Evolutionary conservation across 2,888 invertebrate species (phyloP).

Genomic region (Branchinecta sandiegonensis): DNA sequence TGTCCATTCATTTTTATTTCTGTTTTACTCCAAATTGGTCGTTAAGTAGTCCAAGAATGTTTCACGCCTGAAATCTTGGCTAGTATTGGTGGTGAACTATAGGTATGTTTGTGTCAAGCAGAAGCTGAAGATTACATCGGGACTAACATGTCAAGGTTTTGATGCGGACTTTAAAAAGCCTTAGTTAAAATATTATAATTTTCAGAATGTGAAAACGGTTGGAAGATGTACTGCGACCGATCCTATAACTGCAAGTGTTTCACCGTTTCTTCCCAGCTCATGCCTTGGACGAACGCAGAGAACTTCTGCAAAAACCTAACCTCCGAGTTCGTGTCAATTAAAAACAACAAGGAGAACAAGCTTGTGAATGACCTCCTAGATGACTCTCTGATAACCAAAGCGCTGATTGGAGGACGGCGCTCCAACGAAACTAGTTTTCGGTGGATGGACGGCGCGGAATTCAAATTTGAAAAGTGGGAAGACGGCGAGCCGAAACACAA

Average conservation of each 20-base stretch:
- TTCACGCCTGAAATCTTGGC: no score
- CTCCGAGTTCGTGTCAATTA: not conserved
- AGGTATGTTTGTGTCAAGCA: no score
- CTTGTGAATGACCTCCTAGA: not conserved
- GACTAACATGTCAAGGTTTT: no score
- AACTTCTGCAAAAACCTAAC: not conserved
- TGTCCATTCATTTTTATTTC: no score
- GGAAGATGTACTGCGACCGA: not conserved
- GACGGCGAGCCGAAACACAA: not conserved
- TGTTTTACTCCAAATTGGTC: no score
- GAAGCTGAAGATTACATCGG: no score
- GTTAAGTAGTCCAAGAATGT: no score
- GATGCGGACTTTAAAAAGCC: not conserved
- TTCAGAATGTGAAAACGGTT: constrained; percentile 6
- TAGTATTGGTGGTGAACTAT: no score
- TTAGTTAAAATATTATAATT: not conserved
- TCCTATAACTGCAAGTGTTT: not conserved
- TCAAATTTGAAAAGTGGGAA: constrained; percentile 8
- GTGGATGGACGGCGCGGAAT: not conserved
- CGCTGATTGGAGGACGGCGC: not conserved
- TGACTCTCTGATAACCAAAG: not conserved
- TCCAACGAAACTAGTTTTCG: not conserved
- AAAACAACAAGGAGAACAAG: constrained; percentile 1
- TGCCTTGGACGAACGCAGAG: not conserved
- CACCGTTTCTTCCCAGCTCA: not conserved